These are phyloP conservation scores for Larimichthys polyactis DNA, from an alignment of 2,113 vertebrate genomes.

Conservation along the genomic window DNA sequence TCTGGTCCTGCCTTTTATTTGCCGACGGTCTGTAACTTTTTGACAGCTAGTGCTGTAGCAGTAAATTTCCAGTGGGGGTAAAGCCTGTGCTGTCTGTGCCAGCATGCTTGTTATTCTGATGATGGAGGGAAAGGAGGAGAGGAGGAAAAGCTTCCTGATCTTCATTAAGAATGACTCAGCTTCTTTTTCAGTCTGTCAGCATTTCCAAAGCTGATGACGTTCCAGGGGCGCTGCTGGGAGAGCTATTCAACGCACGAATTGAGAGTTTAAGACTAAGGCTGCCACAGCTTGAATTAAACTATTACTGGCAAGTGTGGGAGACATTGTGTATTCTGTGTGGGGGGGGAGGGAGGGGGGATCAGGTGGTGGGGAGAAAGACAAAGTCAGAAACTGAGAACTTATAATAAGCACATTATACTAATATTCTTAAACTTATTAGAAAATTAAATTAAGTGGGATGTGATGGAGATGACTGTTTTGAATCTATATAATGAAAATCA, in stretches of 20 bases:
- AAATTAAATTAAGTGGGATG: background rate
- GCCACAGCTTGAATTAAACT: conserved; percentile 60
- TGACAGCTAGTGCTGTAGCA: conserved; percentile 74
- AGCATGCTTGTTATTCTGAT: conserved; percentile 79
- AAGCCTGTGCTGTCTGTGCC: conserved; percentile 71
- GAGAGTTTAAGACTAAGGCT: conserved; percentile 68
- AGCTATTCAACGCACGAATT: conserved; percentile 62
- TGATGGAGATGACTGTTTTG: too few relatives aligned
- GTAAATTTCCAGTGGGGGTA: conserved; percentile 71
- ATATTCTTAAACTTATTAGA: conserved; percentile 37
- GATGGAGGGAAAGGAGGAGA: conserved; percentile 67
- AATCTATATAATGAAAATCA: too few relatives aligned
- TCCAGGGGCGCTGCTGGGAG: conserved; percentile 62
- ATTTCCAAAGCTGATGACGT: conserved; percentile 77
- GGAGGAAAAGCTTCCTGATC: conserved; percentile 79
- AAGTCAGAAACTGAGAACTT: conserved; percentile 39
- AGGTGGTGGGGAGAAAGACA: background rate
- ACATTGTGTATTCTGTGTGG: background rate
- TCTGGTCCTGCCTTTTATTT: conserved; percentile 68
- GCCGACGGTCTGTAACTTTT: conserved; percentile 68
- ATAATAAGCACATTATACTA: conserved; percentile 30
- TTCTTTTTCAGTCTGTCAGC: conserved; percentile 79
- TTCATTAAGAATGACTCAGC: conserved; percentile 84
- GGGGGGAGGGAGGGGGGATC: background rate
- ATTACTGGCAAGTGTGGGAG: conserved; percentile 42